phyloP scores from a whole-genome alignment of 2,797 vertebrate genomes.

The Gobio occitaniae region DNA sequence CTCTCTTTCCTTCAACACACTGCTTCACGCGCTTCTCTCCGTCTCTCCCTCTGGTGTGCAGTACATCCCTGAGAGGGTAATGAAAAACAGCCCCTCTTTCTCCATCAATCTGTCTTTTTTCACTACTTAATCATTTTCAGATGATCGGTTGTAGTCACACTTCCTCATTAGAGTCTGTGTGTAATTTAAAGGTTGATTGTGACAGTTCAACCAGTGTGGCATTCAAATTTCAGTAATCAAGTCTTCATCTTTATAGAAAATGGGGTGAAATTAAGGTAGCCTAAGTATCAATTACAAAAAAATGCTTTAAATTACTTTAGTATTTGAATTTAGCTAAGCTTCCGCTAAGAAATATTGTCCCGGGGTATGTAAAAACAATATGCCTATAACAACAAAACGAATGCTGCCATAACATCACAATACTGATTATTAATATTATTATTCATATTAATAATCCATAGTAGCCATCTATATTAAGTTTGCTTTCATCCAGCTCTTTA shows the following conservation, averaged over 20 bases:
- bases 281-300: not conserved
- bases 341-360: not conserved
- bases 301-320: not conserved
- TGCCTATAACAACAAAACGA: not conserved
- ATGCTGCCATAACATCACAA: not conserved
- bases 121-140: constrained; percentile 57
- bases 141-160: constrained; percentile 49
- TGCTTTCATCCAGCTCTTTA: no score
- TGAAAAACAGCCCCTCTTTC: constrained; percentile 58
- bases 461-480: no score
- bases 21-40: constrained; percentile 46
- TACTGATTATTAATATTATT: not conserved
- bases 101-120: constrained; percentile 47
- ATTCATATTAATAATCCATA: not conserved
- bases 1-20: constrained; percentile 43
- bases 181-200: constrained; percentile 22
- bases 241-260: not conserved
- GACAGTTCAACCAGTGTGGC: constrained; percentile 9
- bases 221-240: not conserved
- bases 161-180: constrained; percentile 30
- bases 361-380: not conserved
- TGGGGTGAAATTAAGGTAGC: not conserved
- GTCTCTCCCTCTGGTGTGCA: constrained; percentile 48
- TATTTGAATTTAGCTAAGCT: not conserved
- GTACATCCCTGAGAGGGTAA: constrained; percentile 60